A percentile compares a stretch with the other conserved stretches of the same genome.
Conservation (phyloP, 2,113 vertebrate genomes). For the Daubentonia madagascariensis region DNA sequence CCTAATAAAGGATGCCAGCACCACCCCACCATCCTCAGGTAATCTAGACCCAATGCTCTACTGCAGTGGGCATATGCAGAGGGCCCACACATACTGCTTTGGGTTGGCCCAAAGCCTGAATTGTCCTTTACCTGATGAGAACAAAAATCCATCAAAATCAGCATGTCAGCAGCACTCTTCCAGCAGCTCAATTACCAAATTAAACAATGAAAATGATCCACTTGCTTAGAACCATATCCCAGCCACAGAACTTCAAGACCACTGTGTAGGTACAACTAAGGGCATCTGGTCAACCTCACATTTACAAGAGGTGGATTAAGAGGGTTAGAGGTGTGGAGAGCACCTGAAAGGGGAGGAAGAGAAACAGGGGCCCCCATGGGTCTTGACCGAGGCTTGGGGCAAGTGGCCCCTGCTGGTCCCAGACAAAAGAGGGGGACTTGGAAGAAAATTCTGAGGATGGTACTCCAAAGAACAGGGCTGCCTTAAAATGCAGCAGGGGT, state of each 20-base stretch:
- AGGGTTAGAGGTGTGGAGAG: not conserved
- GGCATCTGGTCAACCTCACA: not conserved
- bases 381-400: not conserved
- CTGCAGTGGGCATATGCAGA: too few species aligned
- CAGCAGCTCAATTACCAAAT: not conserved
- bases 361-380: not conserved
- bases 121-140: not conserved
- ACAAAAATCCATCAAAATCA: not conserved
- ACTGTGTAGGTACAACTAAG: not conserved
- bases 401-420: not conserved
- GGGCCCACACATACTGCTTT: not conserved
- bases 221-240: not conserved
- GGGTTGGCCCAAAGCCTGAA: not conserved
- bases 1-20: not conserved
- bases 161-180: too few species aligned
- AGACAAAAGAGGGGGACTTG: not conserved
- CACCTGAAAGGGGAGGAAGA: not conserved
- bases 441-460: not conserved
- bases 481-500: not conserved
- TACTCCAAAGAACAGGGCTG: not conserved
- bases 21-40: not conserved
- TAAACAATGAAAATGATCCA: not conserved
- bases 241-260: not conserved
- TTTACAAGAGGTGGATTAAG: too few species aligned
- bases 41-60: not conserved